Evolutionary conservation across 2,113 vertebrate genomes (phyloP).

Genomic region (Odocoileus virginianus): DNA sequence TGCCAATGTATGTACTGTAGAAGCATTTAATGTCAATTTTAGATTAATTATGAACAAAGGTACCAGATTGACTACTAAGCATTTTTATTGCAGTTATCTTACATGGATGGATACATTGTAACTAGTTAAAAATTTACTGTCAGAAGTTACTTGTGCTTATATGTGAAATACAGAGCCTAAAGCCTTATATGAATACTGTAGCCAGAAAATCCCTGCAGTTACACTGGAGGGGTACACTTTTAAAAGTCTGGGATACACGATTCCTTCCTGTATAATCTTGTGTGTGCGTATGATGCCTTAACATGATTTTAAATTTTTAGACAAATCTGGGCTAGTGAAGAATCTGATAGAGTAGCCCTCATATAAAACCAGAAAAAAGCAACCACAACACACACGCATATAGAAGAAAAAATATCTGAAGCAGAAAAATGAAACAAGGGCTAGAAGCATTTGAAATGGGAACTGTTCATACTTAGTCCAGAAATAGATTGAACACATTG

Average conservation of each 20-base stretch:
- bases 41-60: conserved; percentile 54
- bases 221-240: not conserved
- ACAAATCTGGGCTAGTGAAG: not conserved
- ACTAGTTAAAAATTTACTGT: conserved; percentile 37
- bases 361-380: not conserved
- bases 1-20: not conserved
- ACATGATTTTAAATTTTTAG: not conserved
- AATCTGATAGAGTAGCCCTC: not conserved
- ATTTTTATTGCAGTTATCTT: conserved; percentile 45
- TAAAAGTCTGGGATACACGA: not conserved
- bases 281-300: not conserved
- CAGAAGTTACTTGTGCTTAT: conserved; percentile 34
- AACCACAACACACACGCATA: not conserved
- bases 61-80: conserved; percentile 38
- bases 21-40: conserved; percentile 38
- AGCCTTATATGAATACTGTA: not conserved
- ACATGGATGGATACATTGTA: not conserved
- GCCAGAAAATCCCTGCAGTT: not conserved
- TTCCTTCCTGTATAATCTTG: not conserved
- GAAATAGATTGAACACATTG: not conserved
- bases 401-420: not conserved
- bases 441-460: not conserved
- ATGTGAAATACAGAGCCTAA: not conserved
- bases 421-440: not conserved
- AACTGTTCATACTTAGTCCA: not conserved